Evolutionary conservation across 2,888 invertebrate genomes (phyloP).

Genomic region (Sceliomorpha sp.): DNA sequence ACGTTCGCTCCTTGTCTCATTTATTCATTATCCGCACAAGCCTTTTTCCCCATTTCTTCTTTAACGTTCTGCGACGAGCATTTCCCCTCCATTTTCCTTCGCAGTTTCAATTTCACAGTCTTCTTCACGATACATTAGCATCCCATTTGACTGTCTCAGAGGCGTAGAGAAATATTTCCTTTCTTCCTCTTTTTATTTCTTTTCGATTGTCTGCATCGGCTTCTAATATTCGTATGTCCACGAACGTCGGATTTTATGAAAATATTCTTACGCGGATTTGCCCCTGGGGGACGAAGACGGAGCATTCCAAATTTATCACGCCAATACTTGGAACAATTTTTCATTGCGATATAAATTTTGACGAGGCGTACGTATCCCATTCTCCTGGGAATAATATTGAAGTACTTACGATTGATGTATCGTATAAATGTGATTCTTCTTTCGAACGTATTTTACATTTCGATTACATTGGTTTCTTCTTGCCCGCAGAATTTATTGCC

Average conservation of each 20-base stretch:
- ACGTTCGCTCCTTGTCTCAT: slow-evolving; percentile 50
- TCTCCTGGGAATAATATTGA: slow-evolving; percentile 13
- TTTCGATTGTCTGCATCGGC: no score
- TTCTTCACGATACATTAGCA: slow-evolving; percentile 41
- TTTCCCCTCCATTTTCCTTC: slow-evolving; percentile 53
- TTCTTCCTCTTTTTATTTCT: no score
- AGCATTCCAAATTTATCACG: slow-evolving; percentile 17
- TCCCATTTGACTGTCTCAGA: slow-evolving; percentile 16
- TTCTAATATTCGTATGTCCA: neutral
- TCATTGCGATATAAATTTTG: slow-evolving; percentile 21
- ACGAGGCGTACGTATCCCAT: slow-evolving; percentile 7
- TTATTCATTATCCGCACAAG: slow-evolving; percentile 57
- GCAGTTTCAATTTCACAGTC: slow-evolving; percentile 40
- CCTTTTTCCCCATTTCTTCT: slow-evolving; percentile 49
- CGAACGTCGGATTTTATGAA: neutral
- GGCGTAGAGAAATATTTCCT: no score
- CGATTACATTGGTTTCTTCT: slow-evolving; percentile 37
- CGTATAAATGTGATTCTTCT: slow-evolving; percentile 25
- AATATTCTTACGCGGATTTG: slow-evolving; percentile 8
- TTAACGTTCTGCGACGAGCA: slow-evolving; percentile 46
- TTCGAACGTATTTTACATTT: slow-evolving; percentile 30
- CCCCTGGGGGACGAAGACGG: slow-evolving; percentile 6
- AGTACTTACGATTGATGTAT: slow-evolving; percentile 28
- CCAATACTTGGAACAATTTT: slow-evolving; percentile 18
- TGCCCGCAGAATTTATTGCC: slow-evolving; percentile 25